These are phyloP conservation scores for Tetheella fluctuosa DNA, from an alignment of 2,888 invertebrate genomes.

Conservation along the genomic window DNA sequence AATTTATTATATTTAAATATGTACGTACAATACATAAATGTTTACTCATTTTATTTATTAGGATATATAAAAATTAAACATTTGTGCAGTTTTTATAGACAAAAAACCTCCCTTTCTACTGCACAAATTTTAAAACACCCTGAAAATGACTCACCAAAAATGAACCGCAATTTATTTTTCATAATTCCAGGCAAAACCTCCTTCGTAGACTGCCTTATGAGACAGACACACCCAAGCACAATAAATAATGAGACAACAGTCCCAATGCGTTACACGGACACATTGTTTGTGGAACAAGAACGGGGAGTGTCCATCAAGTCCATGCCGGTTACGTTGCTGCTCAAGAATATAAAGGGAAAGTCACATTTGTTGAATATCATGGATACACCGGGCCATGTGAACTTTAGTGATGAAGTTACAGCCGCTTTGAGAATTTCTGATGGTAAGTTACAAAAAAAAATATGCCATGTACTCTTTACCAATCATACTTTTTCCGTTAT, in stretches of 20 bases:
- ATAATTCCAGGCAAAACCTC: constrained; percentile 91
- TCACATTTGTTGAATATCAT: constrained; percentile 98
- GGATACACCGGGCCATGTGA: constrained; percentile 99
- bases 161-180: neutral
- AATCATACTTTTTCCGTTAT: too few relatives aligned
- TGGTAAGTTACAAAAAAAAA: constrained; percentile 58
- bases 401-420: constrained; percentile 99
- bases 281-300: constrained; percentile 98
- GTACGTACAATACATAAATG: too few relatives aligned
- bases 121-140: neutral
- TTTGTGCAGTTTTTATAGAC: too few relatives aligned
- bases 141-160: too few relatives aligned
- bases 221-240: constrained; percentile 98
- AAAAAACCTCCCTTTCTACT: neutral
- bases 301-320: constrained; percentile 98
- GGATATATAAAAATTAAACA: too few relatives aligned
- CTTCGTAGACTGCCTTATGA: constrained; percentile 97
- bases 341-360: constrained; percentile 97
- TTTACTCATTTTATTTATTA: too few relatives aligned
- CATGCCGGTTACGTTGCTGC: constrained; percentile 95
- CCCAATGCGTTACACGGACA: constrained; percentile 96
- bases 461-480: too few relatives aligned
- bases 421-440: constrained; percentile 96
- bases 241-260: constrained; percentile 88
- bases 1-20: too few relatives aligned